Base-by-base conservation (phyloP, 92 coral and sea anemone species). In the Actinernus sp. region DNA sequence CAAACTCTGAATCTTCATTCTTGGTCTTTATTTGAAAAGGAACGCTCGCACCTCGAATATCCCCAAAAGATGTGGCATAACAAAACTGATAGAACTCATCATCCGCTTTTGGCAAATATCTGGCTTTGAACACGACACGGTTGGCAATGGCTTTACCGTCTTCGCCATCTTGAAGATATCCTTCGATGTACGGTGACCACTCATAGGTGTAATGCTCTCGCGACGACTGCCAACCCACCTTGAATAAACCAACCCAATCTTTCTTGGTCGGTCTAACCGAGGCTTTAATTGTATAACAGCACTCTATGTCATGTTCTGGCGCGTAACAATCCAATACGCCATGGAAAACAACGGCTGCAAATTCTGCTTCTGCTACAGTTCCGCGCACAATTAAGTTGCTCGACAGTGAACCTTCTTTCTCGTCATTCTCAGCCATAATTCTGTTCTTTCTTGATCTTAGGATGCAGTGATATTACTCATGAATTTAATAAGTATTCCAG, bases 31-130 rank as follows among this genome's bases (percentile, higher is more conserved):
- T 94, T 63, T 94, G 98, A 37, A 90, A 94, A 14, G 98, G 98
- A 4, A 90, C 91, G 74, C 98, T 94, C 18, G 98, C 98, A 13
- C 98, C 98, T 23, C 98, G 83, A 4, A 94, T 80, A 32, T 94
- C 98, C 37, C 97, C 90, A 10, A 56, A 61, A 57, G 54, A 61
- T 0, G 97, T 82, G 3, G 90, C 98, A 49, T 94, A 94, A 59
- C 98, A 94, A 46, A 94, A 94, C 86, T 94, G 98, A 73, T 90
- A 94, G 78, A 94, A 94, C 58, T 94, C 98, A 8, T 84, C 89
- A 34, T 94, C 97, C 25, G 91, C 87, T 49, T 81, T 74, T 0
- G 98, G 97, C 66, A 94, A 68, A 55, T 85, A 71, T 58, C 67
- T 80, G 19, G 88, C 90, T 22, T 71, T 90, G 65, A 94, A 94